phyloP scores from a whole-genome alignment of 2,113 vertebrate species.

The Balaeniceps rex region DNA sequence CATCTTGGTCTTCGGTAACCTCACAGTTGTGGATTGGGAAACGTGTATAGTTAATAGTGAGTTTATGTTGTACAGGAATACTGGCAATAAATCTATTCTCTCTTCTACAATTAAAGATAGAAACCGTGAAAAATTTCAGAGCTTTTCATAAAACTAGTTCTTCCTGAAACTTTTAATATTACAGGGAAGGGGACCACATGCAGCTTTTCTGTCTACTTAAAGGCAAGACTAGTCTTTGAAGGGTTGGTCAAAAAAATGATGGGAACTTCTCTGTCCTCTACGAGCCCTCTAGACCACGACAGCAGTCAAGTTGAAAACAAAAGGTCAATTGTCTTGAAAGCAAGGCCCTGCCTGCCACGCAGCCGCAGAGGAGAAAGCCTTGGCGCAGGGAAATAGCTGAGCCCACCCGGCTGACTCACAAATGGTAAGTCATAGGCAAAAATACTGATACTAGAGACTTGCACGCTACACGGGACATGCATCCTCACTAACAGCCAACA shows the following conservation, averaged over 20 bases:
- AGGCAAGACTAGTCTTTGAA: neutral
- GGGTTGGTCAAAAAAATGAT: neutral
- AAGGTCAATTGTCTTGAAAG: neutral
- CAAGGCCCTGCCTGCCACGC: too few species aligned
- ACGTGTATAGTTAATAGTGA: neutral
- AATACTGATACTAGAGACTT: rapidly evolving
- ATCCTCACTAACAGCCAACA: rapidly evolving
- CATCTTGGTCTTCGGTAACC: neutral
- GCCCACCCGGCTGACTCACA: neutral
- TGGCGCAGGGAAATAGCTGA: too few species aligned
- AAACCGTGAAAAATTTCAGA: neutral
- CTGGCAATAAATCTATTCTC: neutral
- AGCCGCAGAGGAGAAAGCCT: too few species aligned
- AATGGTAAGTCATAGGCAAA: too few species aligned
- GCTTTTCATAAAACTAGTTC: neutral
- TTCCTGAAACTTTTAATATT: neutral
- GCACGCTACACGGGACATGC: rapidly evolving
- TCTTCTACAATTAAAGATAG: neutral
- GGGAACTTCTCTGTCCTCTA: neutral
- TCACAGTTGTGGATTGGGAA: neutral
- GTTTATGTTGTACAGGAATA: neutral
- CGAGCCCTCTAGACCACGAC: neutral
- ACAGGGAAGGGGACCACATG: rapidly evolving
- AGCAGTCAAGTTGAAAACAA: neutral
- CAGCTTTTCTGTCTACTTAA: neutral